Conservation (phyloP, 1,140 invertebrate species). For the Zaprionus taronus region DNA sequence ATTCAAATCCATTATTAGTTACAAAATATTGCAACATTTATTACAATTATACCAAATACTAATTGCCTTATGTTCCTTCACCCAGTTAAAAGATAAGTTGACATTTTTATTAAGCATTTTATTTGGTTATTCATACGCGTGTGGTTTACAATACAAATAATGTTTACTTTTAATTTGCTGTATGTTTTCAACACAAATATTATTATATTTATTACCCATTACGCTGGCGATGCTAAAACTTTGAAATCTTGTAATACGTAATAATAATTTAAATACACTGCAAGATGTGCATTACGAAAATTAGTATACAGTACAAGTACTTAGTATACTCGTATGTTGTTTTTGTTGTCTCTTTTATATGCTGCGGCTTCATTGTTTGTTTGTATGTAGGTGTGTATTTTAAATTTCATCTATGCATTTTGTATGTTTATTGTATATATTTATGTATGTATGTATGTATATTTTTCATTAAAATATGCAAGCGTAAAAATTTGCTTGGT, state of each 20-base stretch:
- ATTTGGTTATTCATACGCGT: conserved; percentile 83
- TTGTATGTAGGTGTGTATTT: conserved; percentile 47
- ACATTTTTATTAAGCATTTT: conserved; percentile 76
- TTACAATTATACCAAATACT: no score
- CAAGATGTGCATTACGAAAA: conserved; percentile 71
- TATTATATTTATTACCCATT: conserved; percentile 66
- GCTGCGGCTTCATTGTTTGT: conserved; percentile 31
- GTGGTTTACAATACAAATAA: conserved; percentile 84
- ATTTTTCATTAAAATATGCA: conserved; percentile 78
- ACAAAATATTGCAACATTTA: no score
- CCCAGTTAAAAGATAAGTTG: conserved; percentile 1
- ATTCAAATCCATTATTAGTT: no score
- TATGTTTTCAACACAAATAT: conserved; percentile 80
- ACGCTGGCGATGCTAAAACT: conserved; percentile 67
- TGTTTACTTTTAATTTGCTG: conserved; percentile 59
- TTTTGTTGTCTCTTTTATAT: conserved; percentile 37
- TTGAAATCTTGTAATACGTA: conserved; percentile 63
- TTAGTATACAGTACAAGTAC: conserved; percentile 63
- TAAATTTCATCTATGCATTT: conserved; percentile 74
- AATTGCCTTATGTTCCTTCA: not conserved
- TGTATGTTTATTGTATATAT: conserved; percentile 62
- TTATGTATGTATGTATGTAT: conserved; percentile 61
- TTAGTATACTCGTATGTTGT: conserved; percentile 32
- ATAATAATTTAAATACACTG: conserved; percentile 56
- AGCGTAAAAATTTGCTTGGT: conserved; percentile 79